Base-by-base conservation (phyloP, 2,113 vertebrate genomes). In the Gyps fulvus region DNA sequence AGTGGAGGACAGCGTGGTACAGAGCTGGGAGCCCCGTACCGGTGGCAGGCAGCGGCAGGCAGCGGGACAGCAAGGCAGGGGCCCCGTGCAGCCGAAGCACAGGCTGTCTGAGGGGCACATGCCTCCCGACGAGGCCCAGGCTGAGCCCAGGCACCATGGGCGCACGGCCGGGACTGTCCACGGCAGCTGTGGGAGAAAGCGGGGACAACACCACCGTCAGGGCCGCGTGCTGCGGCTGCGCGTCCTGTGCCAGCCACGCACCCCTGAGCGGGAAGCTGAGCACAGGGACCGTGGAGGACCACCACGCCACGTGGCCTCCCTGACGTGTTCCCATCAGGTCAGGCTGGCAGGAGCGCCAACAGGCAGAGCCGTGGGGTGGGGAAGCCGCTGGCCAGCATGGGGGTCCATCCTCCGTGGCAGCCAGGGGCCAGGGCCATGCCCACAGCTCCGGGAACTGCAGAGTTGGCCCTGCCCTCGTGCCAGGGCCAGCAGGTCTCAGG, bases 161-260 rank as follows among this genome's bases (percentile, higher is more conserved):
- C 4, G 7, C 65, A n/a, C 2, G 3, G 40, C 50, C 2, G 1
- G 29, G 54, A 31, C 21, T 40, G 34, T n/a, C 26, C 31, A 5
- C 1, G 3, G 40, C 7, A 2, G 36, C 34, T 13, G 18, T 10
- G 29, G 31, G 54, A 45, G 26, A n/a, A 27, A 71, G 40, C 5
- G 14, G 49, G 47, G 36, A 47, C 12, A 14, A 52, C 31, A 50
- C 20, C 13, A 36, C 34, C 7, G 0, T 13, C 0, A 0, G 2
- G 23, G 43, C 76, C 49, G 52, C 1, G 0, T 40, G 31, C 23
- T 1, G 3, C 0, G 5, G 25, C 83, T 54, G 49, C 1, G 0
- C 0, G 2, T 74, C 65, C 74, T 66, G 27, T 78, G 47, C 70
- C 2, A 7, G 65, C 34, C 74, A 15, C 1, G 3, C 63, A 32